Percentiles rank a stretch among this genome's conserved stretches.
phyloP scores from a whole-genome alignment of 2,888 invertebrate genomes.

The Gerris lacustris region DNA sequence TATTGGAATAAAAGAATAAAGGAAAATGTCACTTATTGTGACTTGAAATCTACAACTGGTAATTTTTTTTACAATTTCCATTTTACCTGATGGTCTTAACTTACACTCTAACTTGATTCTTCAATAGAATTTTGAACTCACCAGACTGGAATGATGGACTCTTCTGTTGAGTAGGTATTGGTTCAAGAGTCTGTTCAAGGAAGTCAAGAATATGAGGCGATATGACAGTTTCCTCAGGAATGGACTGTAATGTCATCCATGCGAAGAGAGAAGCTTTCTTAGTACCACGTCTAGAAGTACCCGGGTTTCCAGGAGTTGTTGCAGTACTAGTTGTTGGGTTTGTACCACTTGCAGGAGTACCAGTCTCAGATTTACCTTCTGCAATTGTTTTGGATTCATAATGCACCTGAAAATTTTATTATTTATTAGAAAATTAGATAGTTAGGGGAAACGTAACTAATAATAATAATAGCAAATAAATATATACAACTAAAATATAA shows the following conservation, averaged over 20 bases:
- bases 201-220: constrained; percentile 95
- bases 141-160: constrained; percentile 31
- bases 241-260: constrained; percentile 92
- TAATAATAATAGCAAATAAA: background rate
- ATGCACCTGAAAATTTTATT: constrained; percentile 45
- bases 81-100: too few relatives aligned
- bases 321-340: constrained; percentile 31
- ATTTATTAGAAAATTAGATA: too few relatives aligned
- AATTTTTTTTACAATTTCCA: too few relatives aligned
- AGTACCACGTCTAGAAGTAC: constrained; percentile 39
- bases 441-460: constrained; percentile 3
- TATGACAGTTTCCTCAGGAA: constrained; percentile 92
- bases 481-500: background rate
- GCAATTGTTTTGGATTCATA: constrained; percentile 65
- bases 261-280: constrained; percentile 85
- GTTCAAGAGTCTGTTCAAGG: constrained; percentile 90
- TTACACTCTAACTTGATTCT: too few relatives aligned
- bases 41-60: too few relatives aligned
- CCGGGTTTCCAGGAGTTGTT: constrained; percentile 36
- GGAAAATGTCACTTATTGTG: too few relatives aligned
- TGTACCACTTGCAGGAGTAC: constrained; percentile 2
- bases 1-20: too few relatives aligned
- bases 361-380: constrained; percentile 34
- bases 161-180: constrained; percentile 54
- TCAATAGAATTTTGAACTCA: background rate